Evolutionary conservation across 37 sponge, comb jelly and placozoan species (phyloP), one percentile per base, ranked within the genome.

Genomic region (Axinella damicornis): DNA sequence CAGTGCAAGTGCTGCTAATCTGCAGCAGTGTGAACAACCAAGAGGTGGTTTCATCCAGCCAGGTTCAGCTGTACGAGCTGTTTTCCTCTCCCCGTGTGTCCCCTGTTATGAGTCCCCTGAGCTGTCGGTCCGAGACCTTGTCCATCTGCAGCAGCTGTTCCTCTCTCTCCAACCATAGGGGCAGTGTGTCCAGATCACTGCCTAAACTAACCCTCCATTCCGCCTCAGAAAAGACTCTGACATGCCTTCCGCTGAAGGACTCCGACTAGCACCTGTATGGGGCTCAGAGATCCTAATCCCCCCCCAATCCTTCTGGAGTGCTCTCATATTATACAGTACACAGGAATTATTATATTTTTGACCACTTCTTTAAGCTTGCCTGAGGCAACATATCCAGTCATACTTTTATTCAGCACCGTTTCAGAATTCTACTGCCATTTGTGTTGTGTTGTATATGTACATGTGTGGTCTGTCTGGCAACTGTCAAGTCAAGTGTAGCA

Each of bases 21-120:
- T 60, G 63, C 46, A 53, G 52, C 54, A n/a, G 60, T 71, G 62
- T 32, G 2, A 28, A 55, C 58, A 36, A 19, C 37, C 5, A 5
- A 30, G 64, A 21, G 0, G 2, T 46, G 13, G 31, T 30, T 63
- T 58, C 46, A 14, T 14, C 19, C 0, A 37, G 83, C 27, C 28
- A 17, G 9, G 65, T 52, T 15, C 66, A 65, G 18, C 74, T 74
- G 2, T 83, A 74, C n/a, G 84, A 83, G 36, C 37, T 83, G 65
- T 17, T 22, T 54, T 54, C 34, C 20, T 83, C 84, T 15, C 74
- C 84, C 16, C 69, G 25, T 24, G 24, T 14, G 6, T 80, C 81
- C n/a, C 81, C 69, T 57, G 4, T 69, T 25, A 54, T 53, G 27
- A 80, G 81, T 37, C 81, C 81, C 9, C 6, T 46, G 46, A 46